These are phyloP conservation scores for Ophonus ardosiacus DNA, from an alignment of 2,888 invertebrate species.

Conservation along the genomic window DNA sequence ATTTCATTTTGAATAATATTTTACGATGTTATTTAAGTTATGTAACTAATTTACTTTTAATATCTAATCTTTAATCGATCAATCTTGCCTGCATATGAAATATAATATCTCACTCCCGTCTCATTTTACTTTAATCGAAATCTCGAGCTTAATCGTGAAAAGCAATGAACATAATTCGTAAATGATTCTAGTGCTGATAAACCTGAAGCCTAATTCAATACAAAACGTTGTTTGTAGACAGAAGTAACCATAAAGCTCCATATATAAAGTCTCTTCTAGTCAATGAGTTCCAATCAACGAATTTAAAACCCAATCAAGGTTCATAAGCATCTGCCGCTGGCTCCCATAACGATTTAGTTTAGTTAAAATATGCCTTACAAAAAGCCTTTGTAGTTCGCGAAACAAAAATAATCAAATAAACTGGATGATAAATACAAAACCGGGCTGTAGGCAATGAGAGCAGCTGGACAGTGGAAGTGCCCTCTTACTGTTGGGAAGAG, in stretches of 20 bases:
- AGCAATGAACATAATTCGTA: constrained; percentile 49
- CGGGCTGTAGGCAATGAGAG: constrained; percentile 65
- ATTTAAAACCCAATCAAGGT: background rate
- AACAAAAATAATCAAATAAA: constrained; percentile 65
- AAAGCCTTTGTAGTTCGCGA: constrained; percentile 66
- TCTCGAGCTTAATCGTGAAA: constrained; percentile 33
- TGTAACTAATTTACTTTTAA: too few relatives aligned
- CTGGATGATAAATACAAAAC: constrained; percentile 66
- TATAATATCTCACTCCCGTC: constrained; percentile 26
- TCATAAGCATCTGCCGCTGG: background rate
- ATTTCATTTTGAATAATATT: too few relatives aligned
- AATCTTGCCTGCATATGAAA: constrained; percentile 2
- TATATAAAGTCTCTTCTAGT: background rate
- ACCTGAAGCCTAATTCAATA: background rate
- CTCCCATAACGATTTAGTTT: constrained; percentile 61
- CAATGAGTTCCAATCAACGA: background rate
- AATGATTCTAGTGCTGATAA: constrained; percentile 14
- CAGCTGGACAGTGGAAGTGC: constrained; percentile 55
- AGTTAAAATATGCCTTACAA: constrained; percentile 65
- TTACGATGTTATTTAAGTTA: too few relatives aligned
- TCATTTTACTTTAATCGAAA: constrained; percentile 42
- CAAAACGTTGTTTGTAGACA: background rate
- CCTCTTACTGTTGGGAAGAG: background rate
- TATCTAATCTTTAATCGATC: background rate
- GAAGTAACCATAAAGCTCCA: background rate